Percentiles rank a stretch among this genome's conserved stretches.
These are phyloP conservation scores for Melanerpes formicivorus DNA, from an alignment of 2,113 vertebrate genomes.

Conservation along the genomic window DNA sequence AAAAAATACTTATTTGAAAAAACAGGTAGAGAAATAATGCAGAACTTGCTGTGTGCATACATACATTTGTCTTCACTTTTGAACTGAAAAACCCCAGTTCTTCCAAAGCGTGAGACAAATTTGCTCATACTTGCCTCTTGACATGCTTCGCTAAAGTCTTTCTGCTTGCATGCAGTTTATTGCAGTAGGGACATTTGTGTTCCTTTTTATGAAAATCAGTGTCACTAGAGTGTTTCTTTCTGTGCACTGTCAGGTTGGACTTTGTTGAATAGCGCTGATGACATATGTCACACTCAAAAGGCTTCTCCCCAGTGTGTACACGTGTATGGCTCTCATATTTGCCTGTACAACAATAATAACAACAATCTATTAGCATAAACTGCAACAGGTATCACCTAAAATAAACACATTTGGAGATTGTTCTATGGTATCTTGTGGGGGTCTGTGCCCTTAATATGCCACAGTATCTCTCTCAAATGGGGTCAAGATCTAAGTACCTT, in stretches of 20 bases:
- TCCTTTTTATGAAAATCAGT: conserved; percentile 91
- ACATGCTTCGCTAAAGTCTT: conserved; percentile 95
- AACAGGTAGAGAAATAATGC: neutral
- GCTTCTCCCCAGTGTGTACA: conserved; percentile 97
- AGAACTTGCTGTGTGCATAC: neutral
- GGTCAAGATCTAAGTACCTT: neutral
- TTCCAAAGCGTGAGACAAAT: neutral
- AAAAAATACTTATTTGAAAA: neutral
- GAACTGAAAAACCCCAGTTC: neutral
- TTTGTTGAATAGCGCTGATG: conserved; percentile 97
- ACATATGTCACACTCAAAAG: conserved; percentile 97
- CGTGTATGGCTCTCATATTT: conserved; percentile 97
- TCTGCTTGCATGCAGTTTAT: conserved; percentile 95
- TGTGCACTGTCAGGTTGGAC: conserved; percentile 96
- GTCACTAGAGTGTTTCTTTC: conserved; percentile 90
- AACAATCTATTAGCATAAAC: neutral
- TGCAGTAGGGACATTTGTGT: conserved; percentile 95
- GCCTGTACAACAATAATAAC: conserved; percentile 72
- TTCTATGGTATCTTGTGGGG: neutral
- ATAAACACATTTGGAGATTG: accelerated
- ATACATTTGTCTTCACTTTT: neutral
- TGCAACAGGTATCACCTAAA: neutral
- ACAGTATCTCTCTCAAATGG: neutral
- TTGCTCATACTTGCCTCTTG: conserved; percentile 82
- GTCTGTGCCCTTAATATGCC: no score